phyloP scores from a whole-genome alignment of 2,888 invertebrate species.

The Drosophila mimica region DNA sequence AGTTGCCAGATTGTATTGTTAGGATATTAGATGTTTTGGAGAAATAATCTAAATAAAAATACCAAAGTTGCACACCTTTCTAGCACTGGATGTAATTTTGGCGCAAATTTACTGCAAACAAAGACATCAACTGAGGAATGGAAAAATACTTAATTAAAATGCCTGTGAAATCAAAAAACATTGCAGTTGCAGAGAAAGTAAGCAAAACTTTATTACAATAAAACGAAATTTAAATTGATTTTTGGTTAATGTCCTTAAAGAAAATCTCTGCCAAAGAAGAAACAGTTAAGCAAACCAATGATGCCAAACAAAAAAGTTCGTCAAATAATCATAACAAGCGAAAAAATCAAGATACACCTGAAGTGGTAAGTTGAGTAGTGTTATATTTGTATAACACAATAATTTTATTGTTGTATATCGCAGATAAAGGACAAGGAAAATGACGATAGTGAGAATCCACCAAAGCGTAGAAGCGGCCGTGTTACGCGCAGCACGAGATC shows the following conservation, averaged over 20 bases:
- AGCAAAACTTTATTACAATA: fast-evolving
- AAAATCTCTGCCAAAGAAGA: conserved; percentile 28
- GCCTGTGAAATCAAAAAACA: conserved; percentile 40
- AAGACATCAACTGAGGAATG: conserved; percentile 35
- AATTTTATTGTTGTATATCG: background rate
- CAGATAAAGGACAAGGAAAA: conserved; percentile 54
- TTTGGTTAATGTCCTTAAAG: background rate
- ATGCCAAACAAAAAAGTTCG: conserved; percentile 2
- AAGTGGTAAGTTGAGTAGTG: conserved; percentile 36
- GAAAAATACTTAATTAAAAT: conserved; percentile 64
- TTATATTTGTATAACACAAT: background rate
- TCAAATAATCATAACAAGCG: conserved; percentile 38
- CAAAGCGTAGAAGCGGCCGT: conserved; percentile 80
- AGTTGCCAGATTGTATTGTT: background rate
- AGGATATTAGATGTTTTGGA: background rate
- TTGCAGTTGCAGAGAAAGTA: conserved; percentile 37
- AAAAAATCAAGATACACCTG: conserved; percentile 52
- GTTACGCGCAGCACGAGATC: conserved; percentile 73
- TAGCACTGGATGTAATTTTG: conserved; percentile 40
- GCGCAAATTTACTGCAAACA: conserved; percentile 47
- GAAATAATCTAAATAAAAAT: background rate
- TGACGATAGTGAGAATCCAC: conserved; percentile 71
- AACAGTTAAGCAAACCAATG: conserved; percentile 23
- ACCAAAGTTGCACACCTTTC: background rate
- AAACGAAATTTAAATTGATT: fast-evolving